Evolutionary conservation across 2,888 invertebrate species (phyloP), one percentile per base, ranked within the genome.

Genomic region (Micropterix aruncella): DNA sequence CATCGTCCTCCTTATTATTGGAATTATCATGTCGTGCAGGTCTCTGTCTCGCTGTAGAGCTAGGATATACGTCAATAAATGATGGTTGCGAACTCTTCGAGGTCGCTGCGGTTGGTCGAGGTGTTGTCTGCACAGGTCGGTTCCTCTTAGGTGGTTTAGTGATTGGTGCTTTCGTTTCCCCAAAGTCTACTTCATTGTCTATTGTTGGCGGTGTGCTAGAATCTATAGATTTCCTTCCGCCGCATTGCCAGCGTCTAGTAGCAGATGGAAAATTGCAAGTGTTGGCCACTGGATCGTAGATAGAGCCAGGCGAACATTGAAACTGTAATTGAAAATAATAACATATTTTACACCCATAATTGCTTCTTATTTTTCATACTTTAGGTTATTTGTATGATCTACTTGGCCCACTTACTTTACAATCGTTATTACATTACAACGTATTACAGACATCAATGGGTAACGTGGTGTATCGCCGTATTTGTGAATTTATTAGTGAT

Each of bases 231-330:
- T 56, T 53, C 47, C 55, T 55, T 5, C 70, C 68, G 12, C 69
- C 72, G 60, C 88, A 88, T 62, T 83, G 80, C 36, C 69, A 60
- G 49, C 87, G 73, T 45, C 74, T 80, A 40, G 83, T 82, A 50
- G 74, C 75, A 52, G 68, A 66, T 2, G 86, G 79, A 58, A 82
- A 77, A 54, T 83, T 81, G 56, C 88, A 89, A 46, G 79, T 69
- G 55, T 73, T 74, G 27, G 71, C 70, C 18, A 74, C 68, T 37
- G 77, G 74, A 55, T 87, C 83, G 57, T 80, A 89, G 18, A 87
- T 78, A 1, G 86, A 84, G 12, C 83, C 84, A 36, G 77, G 75
- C 15, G 78, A 81, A 56, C 89, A 89, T 59, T 79, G 75, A 59
- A 85, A 84, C 67, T 69, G 66, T 47, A 76, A 66, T 27, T 5